Evolutionary conservation across 2,888 invertebrate genomes (phyloP).

Genomic region (Agrilus mali): DNA sequence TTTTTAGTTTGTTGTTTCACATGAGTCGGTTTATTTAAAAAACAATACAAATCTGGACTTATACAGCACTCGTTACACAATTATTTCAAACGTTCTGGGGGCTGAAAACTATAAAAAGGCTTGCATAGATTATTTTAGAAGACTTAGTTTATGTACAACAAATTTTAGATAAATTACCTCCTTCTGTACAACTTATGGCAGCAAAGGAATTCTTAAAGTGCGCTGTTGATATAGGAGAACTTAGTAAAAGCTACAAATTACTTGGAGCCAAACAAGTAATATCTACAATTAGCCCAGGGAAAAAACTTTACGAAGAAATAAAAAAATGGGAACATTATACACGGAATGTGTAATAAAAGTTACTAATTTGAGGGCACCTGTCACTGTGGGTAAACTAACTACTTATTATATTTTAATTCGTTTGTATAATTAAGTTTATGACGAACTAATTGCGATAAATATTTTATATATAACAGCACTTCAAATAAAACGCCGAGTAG

Average conservation of each 20-base stretch:
- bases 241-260: conserved; percentile 36
- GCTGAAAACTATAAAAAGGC: neutral
- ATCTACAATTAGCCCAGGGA: conserved; percentile 41
- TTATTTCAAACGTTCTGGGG: too few relatives aligned
- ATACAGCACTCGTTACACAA: too few relatives aligned
- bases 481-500: too few relatives aligned
- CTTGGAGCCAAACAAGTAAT: conserved; percentile 43
- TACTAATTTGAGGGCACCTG: too few relatives aligned
- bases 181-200: conserved; percentile 32
- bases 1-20: too few relatives aligned
- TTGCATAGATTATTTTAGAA: conserved; percentile 2
- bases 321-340: conserved; percentile 37
- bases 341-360: neutral
- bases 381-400: too few relatives aligned
- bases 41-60: too few relatives aligned
- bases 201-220: conserved; percentile 38
- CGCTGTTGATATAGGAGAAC: conserved; percentile 33
- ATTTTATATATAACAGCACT: too few relatives aligned
- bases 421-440: too few relatives aligned
- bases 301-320: conserved; percentile 37
- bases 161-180: conserved; percentile 32
- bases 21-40: too few relatives aligned
- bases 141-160: conserved; percentile 10
- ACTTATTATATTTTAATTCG: too few relatives aligned
- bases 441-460: too few relatives aligned